phyloP scores from a whole-genome alignment of 2,113 vertebrate species.

The Muscicapa adusta region DNA sequence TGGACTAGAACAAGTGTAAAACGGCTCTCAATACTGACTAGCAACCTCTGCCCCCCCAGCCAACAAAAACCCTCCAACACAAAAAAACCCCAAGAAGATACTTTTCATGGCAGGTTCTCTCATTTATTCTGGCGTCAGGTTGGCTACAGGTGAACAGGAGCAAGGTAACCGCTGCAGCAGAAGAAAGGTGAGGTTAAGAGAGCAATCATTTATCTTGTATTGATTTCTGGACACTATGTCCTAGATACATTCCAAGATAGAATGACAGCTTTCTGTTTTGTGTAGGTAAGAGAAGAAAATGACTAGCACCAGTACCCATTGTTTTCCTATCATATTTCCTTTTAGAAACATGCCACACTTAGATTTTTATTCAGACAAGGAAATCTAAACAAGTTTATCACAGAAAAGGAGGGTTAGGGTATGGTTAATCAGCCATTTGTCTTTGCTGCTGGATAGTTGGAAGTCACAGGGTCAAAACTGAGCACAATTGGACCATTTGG shows the following conservation, averaged over 20 bases:
- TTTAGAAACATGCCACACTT: constrained; percentile 65
- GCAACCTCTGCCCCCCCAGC: not conserved
- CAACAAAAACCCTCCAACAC: constrained; percentile 9
- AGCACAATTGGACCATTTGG: constrained; percentile 74
- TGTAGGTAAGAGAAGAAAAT: constrained; percentile 59
- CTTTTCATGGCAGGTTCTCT: constrained; percentile 69
- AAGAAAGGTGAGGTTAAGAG: constrained; percentile 73
- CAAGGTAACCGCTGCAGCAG: constrained; percentile 43
- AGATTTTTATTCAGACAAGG: constrained; percentile 65
- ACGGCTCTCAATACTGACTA: constrained; percentile 26
- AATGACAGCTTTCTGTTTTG: constrained; percentile 70
- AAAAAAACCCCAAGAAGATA: constrained; percentile 26
- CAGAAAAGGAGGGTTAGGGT: constrained; percentile 53
- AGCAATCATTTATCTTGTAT: constrained; percentile 79
- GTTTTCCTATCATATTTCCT: constrained; percentile 75
- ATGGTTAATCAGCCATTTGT: constrained; percentile 74
- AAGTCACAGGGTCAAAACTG: constrained; percentile 71
- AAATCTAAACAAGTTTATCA: constrained; percentile 77
- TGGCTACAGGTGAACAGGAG: constrained; percentile 77
- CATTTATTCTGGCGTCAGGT: constrained; percentile 77
- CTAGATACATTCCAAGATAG: constrained; percentile 75
- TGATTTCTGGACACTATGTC: constrained; percentile 80
- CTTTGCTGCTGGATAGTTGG: constrained; percentile 57
- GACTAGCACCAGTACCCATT: constrained; percentile 33
- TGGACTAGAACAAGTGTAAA: constrained; percentile 69